Base-by-base conservation (phyloP, 2,888 invertebrate genomes). In the Pseudanteris insignis region DNA sequence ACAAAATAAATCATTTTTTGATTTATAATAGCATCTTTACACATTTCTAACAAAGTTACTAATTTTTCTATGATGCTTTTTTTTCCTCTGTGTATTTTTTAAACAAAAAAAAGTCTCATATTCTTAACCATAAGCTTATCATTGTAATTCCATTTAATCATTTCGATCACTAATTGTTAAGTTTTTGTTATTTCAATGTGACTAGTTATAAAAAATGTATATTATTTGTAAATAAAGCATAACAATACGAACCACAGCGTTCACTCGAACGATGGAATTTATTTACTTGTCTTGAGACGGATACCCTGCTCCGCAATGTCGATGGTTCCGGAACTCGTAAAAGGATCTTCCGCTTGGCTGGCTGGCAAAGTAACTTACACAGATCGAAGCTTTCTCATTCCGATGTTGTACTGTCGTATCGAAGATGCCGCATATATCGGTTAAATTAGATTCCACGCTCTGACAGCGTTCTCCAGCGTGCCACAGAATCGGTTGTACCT, bases 301-400 rank as follows among this genome's bases (percentile, higher is more conserved):
- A 54, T 43, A 44, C 8, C 12, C 13, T 15, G 13, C 14, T 11
- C 21, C 33, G 28, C 34, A 12, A 10, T 25, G 14, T 53, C 26
- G 21, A n/a, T 33, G 21, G 30, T 37, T 33, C 46, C 38, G 38
- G 9, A 9, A 12, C 12, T 47, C 14, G 47, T 48, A 41, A 57
- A 48, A 25, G 36, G 26, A 57, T 57, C 41, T 57, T 57, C 41
- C 36, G 25, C 34, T 48, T 41, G 15, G 41, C 9, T 41, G 38
- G 36, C 48, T 34, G 41, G 41, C 36, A 57, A 57, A 55, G 33
- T 55, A 28, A 55, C 55, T 55, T 55, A 55, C 34, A 30, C 40
- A 47, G 28, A 41, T 50, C 51, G 36, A 43, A 51, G 26, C 48
- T 46, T 10, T 12, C 46, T 25, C 38, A 21, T 54, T 54, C 13